Base-by-base conservation (phyloP, 53 echinoderm and acorn worm species). In the Patiria pectinifera region DNA sequence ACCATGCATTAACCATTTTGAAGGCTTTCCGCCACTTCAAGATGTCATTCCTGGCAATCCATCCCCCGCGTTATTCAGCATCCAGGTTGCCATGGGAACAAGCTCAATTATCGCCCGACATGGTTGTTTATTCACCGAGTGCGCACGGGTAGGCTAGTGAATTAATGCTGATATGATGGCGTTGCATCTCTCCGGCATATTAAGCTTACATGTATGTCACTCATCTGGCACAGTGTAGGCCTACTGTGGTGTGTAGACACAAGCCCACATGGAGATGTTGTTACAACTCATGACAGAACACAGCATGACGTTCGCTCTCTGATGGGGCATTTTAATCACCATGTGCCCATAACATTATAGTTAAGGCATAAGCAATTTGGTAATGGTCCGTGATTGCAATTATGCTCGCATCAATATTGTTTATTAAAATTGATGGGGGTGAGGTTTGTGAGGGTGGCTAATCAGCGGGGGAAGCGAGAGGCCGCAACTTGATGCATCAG, bases 51-150 rank as follows among this genome's bases (percentile, higher is more conserved):
- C 70, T 21, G 70, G 21, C 70, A 21, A 70, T 74, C 18, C 4
- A 74, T 74, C 19, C 22, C 24, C 25, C 15, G 21, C 2, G 22
- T 23, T 74, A 74, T 74, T 74, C 74, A n/a, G 74, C 74, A 74
- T 74, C 74, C 24, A 74, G 74, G 74, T 74, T 74, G 24, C 74
- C 74, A n/a, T 74, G 74, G 74, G 2, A 74, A 74, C 74, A 74
- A 21, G 18, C 3, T 22, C 19, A 74, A 74, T 74, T 74, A 74
- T 23, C 10, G 70, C 19, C 70, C 5, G 70, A 18, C 16, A 15
- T 70, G 74, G 74, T 74, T 74, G 74, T 23, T 24, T 23, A 74
- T 74, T 74, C 24, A 74, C 74, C 2, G 53, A 53, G 53, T 53
- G 53, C 53, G 53, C 8, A 53, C 53, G 6, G 8, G 53, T 24